phyloP scores from a whole-genome alignment of 2,113 vertebrate genomes.

The Chaetops frenatus region DNA sequence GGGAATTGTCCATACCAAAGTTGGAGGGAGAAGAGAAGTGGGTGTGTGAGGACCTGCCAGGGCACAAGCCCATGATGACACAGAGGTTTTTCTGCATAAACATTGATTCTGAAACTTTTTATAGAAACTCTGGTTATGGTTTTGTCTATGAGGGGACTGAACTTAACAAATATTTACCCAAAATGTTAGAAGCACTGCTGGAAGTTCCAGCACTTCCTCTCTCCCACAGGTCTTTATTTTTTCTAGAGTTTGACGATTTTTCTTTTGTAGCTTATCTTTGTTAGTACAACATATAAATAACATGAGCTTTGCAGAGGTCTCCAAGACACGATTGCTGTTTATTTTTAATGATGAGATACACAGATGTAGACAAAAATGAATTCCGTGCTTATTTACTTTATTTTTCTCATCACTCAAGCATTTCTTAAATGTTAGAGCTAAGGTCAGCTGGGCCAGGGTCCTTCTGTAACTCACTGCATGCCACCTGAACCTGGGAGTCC shows the following conservation, averaged over 20 bases:
- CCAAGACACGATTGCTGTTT: not conserved
- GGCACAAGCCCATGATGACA: not conserved
- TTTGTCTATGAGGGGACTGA: not conserved
- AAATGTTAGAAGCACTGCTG: not conserved
- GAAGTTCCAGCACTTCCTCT: not conserved
- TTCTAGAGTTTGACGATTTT: not conserved
- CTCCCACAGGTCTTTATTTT: constrained; percentile 14
- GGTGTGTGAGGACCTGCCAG: not conserved
- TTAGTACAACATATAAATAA: not conserved
- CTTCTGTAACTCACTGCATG: not conserved
- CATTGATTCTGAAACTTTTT: not conserved
- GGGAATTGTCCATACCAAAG: not conserved
- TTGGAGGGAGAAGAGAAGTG: not conserved
- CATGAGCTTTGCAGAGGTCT: not conserved
- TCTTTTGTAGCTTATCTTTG: not conserved
- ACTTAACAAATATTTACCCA: not conserved
- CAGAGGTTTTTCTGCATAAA: not conserved
- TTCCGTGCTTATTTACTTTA: not conserved
- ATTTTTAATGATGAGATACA: not conserved
- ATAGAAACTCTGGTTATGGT: not conserved
- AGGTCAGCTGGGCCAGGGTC: not conserved
- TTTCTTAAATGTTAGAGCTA: not conserved
- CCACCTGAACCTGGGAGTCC: not conserved
- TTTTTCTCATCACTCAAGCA: not conserved
- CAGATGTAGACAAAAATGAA: not conserved